These are phyloP conservation scores for Siniperca obscura DNA, from an alignment of 2,797 vertebrate species.

Conservation along the genomic window DNA sequence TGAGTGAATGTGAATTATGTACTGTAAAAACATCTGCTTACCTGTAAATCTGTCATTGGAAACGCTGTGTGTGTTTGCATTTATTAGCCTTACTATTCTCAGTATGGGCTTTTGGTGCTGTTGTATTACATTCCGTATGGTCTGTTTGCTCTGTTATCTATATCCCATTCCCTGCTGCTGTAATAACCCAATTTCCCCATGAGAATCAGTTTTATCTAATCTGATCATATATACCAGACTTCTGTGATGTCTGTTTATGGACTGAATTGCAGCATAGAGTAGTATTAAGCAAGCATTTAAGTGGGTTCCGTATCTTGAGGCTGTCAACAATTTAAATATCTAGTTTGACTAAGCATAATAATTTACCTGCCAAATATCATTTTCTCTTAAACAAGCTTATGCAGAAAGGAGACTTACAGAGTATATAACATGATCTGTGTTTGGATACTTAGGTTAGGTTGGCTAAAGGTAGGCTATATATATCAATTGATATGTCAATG, in stretches of 20 bases:
- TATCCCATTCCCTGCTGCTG: slow-evolving; percentile 30
- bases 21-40: slow-evolving; percentile 33
- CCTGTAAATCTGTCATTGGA: slow-evolving; percentile 23
- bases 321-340: slow-evolving; percentile 36
- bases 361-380: slow-evolving; percentile 41
- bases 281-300: slow-evolving; percentile 8
- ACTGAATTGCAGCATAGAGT: neutral
- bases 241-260: slow-evolving; percentile 25
- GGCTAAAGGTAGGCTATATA: neutral
- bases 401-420: neutral
- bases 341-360: slow-evolving; percentile 36
- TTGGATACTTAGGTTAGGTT: neutral
- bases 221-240: slow-evolving; percentile 13
- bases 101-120: slow-evolving; percentile 1
- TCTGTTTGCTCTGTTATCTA: slow-evolving; percentile 46
- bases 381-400: neutral
- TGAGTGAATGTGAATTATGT: slow-evolving; percentile 12
- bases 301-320: neutral
- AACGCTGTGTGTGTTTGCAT: slow-evolving; percentile 16
- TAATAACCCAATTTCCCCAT: slow-evolving; percentile 23
- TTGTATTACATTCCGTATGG: slow-evolving; percentile 28
- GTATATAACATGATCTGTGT: neutral
- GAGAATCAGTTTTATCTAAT: slow-evolving; percentile 51
- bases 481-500: neutral
- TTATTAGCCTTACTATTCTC: slow-evolving; percentile 30